Evolutionary conservation across 2,888 invertebrate genomes (phyloP), one percentile per base, ranked within the genome.

Genomic region (Drosophila birchii): DNA sequence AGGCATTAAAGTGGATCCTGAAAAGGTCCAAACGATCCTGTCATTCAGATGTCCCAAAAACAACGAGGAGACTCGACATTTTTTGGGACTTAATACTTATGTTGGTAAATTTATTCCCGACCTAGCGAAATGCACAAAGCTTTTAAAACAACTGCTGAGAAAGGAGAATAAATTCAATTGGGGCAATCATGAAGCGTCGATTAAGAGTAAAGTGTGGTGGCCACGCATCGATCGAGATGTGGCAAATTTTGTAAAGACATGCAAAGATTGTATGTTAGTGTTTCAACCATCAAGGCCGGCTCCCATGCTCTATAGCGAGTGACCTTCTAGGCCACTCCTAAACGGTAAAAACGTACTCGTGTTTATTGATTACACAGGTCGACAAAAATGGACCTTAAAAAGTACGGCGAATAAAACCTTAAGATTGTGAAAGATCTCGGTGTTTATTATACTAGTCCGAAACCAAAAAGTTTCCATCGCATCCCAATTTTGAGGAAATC

Each of bases 61-160:
- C 9, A 59, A 39, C 9, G n/a, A 49, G 18, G 29, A 49, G 18
- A 39, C 32, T 18, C 49, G 32, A 5, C 49, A 49, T 18, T 59
- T 59, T 16, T 18, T 59, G 14, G 32, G 47, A 9, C 49, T 59
- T 11, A 32, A 39, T 23, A 49, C 39, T n/a, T 41, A 59, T 6
- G 59, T 18, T 39, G 60, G 60, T 2, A 60, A 60, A 53, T 53
- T 53, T n/a, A 43, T 53, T n/a, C 43, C 34, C 32, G 34, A 51
- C 18, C 18, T 41, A 14, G 14, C 41, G 3, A 39, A 18, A 9
- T 20, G 18, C 18, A 29, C 55, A 20, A 41, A 55, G 5, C 41
- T 32, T 3, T n/a, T 41, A 43, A 60, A 41, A 29, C 18, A 7
- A 14, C 6, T 60, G n/a, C n/a, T n/a, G n/a, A n/a, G 32, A 38